Evolutionary conservation across 1,140 invertebrate genomes (phyloP).

Genomic region (Cherax destructor): DNA sequence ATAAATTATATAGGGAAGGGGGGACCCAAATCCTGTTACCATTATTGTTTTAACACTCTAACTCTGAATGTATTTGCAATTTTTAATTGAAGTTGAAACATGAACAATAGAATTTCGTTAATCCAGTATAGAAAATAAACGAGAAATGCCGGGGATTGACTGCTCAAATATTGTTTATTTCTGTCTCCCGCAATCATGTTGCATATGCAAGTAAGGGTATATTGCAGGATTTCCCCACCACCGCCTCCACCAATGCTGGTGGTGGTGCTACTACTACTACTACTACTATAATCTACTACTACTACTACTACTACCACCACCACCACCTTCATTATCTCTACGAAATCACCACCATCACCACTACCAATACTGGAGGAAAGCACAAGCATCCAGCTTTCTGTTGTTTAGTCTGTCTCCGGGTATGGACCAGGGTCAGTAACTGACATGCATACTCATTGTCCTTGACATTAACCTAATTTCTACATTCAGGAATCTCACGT

Average conservation of each 20-base stretch:
- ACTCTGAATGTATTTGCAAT: slow-evolving; percentile 61
- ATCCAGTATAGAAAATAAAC: slow-evolving; percentile 65
- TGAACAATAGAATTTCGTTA: slow-evolving; percentile 67
- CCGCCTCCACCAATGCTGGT: background rate
- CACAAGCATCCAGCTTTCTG: no score
- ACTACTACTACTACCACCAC: background rate
- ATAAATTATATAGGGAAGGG: slow-evolving; percentile 49
- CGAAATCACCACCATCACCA: no score
- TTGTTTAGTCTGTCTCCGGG: no score
- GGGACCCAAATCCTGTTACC: slow-evolving; percentile 58
- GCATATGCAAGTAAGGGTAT: slow-evolving; percentile 43
- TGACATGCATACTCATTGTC: no score
- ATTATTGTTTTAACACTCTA: slow-evolving; percentile 63
- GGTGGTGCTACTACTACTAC: background rate
- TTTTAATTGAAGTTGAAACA: slow-evolving; percentile 67
- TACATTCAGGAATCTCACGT: no score
- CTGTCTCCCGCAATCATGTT: slow-evolving; percentile 49
- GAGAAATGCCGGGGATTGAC: slow-evolving; percentile 58
- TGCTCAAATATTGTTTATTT: slow-evolving; percentile 66
- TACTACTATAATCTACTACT: background rate
- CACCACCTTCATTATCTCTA: no score
- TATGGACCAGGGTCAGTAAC: no score
- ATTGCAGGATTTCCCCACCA: background rate
- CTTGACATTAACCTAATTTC: no score
- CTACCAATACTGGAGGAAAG: no score